A percentile compares a stretch with the other conserved stretches of the same genome.
phyloP scores from a whole-genome alignment of 2,113 vertebrate genomes.

The Heteronetta atricapilla region DNA sequence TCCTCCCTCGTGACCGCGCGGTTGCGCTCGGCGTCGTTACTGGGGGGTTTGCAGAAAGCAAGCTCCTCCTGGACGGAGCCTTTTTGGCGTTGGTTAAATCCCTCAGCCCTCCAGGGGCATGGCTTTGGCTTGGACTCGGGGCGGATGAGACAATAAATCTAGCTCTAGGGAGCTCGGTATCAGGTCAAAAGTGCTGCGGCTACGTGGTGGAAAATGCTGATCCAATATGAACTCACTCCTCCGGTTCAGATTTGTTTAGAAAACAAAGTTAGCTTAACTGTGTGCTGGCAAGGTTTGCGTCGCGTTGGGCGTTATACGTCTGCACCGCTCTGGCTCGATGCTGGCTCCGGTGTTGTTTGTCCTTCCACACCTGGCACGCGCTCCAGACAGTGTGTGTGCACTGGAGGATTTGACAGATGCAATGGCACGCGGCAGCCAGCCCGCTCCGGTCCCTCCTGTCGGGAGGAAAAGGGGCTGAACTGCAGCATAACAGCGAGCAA shows the following conservation, averaged over 20 bases:
- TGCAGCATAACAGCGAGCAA: background rate
- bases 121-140: conserved; percentile 37
- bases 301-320: conserved; percentile 29
- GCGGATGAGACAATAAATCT: conserved; percentile 57
- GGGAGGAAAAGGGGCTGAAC: conserved; percentile 1
- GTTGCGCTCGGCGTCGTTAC: accelerated
- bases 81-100: conserved; percentile 45
- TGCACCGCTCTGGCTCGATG: conserved; percentile 10
- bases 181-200: conserved; percentile 41
- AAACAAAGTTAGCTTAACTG: conserved; percentile 61
- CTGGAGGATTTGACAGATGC: conserved; percentile 20
- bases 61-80: background rate
- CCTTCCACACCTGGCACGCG: conserved; percentile 38
- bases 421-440: background rate
- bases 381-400: background rate
- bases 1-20: background rate
- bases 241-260: conserved; percentile 59
- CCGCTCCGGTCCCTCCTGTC: background rate
- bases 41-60: background rate
- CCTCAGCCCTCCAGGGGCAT: conserved; percentile 1
- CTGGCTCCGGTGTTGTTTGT: conserved; percentile 14
- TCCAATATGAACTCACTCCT: conserved; percentile 26
- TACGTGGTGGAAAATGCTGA: conserved; percentile 41
- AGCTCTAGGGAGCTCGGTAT: conserved; percentile 40
- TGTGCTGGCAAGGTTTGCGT: conserved; percentile 45